A percentile compares a stretch with the other conserved stretches of the same genome.
These are phyloP conservation scores for Subacronicta megacephala DNA, from an alignment of 2,888 invertebrate species.

Conservation along the genomic window DNA sequence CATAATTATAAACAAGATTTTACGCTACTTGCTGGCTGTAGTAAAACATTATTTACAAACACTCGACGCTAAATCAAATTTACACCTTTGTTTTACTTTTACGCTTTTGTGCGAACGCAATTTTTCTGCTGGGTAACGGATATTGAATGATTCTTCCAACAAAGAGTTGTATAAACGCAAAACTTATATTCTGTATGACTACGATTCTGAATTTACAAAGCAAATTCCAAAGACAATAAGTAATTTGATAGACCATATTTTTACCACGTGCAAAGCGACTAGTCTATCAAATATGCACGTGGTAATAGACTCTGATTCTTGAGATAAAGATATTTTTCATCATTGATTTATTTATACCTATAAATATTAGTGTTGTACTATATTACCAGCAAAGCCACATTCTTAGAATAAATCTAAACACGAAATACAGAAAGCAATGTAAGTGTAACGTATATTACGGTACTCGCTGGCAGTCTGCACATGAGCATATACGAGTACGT, in stretches of 20 bases:
- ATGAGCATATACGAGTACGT: conserved; percentile 4
- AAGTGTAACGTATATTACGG: conserved; percentile 23
- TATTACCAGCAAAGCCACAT: no score
- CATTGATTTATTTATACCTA: no score
- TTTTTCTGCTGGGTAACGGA: conserved; percentile 30
- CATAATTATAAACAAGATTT: conserved; percentile 88
- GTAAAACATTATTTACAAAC: conserved; percentile 82
- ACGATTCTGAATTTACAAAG: conserved; percentile 15
- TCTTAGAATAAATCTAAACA: not conserved
- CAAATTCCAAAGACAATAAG: not conserved
- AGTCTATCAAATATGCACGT: conserved; percentile 2
- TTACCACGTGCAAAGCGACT: not conserved
- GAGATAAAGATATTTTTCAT: not conserved
- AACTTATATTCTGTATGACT: conserved; percentile 8
- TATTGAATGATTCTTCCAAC: conserved; percentile 21
- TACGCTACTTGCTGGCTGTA: conserved; percentile 81
- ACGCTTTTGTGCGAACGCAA: conserved; percentile 34
- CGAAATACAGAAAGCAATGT: conserved; percentile 2
- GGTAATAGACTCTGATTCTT: not conserved
- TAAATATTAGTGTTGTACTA: no score
- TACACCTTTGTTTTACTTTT: conserved; percentile 51
- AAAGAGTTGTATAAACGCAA: conserved; percentile 2
- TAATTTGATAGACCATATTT: not conserved
- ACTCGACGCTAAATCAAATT: conserved; percentile 62
- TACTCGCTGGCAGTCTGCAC: conserved; percentile 21